Conservation (phyloP, 2,888 invertebrate genomes). For the Andrena chrysosceles region DNA sequence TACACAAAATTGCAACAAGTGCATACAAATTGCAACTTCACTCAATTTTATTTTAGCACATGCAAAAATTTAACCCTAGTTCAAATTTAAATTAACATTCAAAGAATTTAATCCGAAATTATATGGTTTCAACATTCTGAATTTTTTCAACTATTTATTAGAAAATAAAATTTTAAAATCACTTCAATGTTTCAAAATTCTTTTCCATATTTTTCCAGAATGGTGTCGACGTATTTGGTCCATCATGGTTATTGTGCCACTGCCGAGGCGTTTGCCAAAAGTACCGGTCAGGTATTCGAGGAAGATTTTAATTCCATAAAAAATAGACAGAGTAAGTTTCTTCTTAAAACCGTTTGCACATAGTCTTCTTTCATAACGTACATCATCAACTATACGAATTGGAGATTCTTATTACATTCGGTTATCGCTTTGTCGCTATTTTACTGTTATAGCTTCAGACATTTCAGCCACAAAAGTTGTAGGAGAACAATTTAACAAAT, state of each 20-base stretch:
- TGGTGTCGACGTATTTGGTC: conserved; percentile 98
- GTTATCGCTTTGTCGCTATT: no score
- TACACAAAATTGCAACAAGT: no score
- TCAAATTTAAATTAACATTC: no score
- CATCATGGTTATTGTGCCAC: conserved; percentile 99
- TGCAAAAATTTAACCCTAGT: no score
- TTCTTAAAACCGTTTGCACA: neutral
- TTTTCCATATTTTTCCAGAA: conserved; percentile 86
- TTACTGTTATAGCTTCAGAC: no score
- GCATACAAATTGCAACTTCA: neutral
- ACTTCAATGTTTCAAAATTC: neutral
- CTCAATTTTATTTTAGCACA: neutral
- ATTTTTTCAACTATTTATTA: neutral
- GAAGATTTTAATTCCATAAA: conserved; percentile 97
- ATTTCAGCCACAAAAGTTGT: no score
- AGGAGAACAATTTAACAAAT: no score
- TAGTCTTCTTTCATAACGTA: neutral
- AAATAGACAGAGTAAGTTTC: conserved; percentile 93
- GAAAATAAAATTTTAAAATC: neutral
- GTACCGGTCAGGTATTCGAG: conserved; percentile 95
- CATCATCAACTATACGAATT: neutral
- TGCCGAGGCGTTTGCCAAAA: conserved; percentile 97
- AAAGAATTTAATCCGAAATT: no score
- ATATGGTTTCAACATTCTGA: neutral
- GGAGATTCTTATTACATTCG: neutral